Conservation (phyloP, 2,113 vertebrate genomes). For the Callionymus lyra region DNA sequence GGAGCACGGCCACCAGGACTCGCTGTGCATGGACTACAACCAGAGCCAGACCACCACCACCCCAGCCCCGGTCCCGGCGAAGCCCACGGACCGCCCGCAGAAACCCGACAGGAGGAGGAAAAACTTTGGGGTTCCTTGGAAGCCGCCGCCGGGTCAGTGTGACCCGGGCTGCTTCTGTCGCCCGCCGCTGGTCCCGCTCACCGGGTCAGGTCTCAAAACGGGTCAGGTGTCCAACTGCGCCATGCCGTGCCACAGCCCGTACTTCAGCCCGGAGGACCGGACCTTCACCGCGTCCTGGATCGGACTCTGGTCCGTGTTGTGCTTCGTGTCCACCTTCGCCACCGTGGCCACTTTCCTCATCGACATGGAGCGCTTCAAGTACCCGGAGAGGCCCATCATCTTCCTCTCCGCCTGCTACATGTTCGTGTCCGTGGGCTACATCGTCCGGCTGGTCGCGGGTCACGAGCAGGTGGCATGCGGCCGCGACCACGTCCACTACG, state of each 20-base stretch:
- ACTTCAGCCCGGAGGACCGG: slow-evolving; percentile 79
- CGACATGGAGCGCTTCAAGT: slow-evolving; percentile 87
- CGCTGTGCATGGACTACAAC: slow-evolving; percentile 93
- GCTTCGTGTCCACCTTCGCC: slow-evolving; percentile 82
- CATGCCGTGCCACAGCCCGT: slow-evolving; percentile 83
- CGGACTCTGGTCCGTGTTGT: slow-evolving; percentile 85
- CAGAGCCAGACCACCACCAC: slow-evolving; percentile 74
- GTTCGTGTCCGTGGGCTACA: slow-evolving; percentile 82
- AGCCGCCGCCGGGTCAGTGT: slow-evolving; percentile 53
- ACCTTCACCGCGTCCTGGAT: slow-evolving; percentile 87
- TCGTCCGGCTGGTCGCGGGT: slow-evolving; percentile 78
- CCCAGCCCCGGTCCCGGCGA: slow-evolving; percentile 54
- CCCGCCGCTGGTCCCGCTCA: slow-evolving; percentile 77
- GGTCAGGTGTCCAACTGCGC: slow-evolving; percentile 81
- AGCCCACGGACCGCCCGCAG: slow-evolving; percentile 45
- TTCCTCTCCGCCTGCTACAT: slow-evolving; percentile 89
- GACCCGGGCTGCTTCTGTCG: slow-evolving; percentile 80
- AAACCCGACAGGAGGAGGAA: slow-evolving; percentile 54
- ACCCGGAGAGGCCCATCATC: slow-evolving; percentile 87
- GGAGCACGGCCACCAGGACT: slow-evolving; percentile 77
- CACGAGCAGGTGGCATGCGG: slow-evolving; percentile 83
- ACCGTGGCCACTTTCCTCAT: slow-evolving; percentile 87
- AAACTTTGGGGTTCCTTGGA: slow-evolving; percentile 44
- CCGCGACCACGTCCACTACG: slow-evolving; percentile 77
- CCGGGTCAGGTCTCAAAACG: slow-evolving; percentile 74